These are phyloP conservation scores for Tyto alba DNA, from an alignment of 2,113 vertebrate species.

Conservation along the genomic window DNA sequence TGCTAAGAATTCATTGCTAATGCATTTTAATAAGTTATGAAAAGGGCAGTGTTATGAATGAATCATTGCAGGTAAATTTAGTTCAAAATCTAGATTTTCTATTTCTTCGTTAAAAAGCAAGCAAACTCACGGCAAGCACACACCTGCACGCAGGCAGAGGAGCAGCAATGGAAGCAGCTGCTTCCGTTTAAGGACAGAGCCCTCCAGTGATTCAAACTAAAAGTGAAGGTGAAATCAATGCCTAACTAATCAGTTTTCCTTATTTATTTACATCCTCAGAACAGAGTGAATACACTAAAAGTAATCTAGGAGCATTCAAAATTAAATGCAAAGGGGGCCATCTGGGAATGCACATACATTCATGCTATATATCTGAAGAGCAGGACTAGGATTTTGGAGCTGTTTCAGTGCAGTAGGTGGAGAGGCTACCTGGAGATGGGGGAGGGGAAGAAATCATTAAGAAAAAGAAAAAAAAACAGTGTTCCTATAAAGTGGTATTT, in stretches of 20 bases:
- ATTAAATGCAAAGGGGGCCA: background rate
- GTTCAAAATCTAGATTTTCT: background rate
- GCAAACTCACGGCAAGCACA: background rate
- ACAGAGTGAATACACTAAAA: background rate
- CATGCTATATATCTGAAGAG: background rate
- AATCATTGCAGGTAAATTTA: conserved; percentile 2
- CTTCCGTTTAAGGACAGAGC: background rate
- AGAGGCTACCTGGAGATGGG: background rate
- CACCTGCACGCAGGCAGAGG: background rate
- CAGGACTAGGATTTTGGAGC: background rate
- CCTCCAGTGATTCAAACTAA: background rate
- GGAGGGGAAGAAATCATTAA: background rate
- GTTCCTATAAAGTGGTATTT: background rate
- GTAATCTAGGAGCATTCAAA: background rate
- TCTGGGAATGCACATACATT: background rate
- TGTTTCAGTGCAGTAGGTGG: background rate
- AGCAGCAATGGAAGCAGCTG: background rate
- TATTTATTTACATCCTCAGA: background rate
- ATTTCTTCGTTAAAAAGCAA: background rate
- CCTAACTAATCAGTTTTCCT: background rate
- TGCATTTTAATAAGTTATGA: background rate
- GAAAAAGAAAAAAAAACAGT: background rate
- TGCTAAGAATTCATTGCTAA: background rate
- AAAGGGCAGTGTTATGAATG: background rate
- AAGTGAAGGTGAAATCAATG: background rate